Evolutionary conservation across 1,140 invertebrate species (phyloP).

Genomic region (Drosophila teissieri): DNA sequence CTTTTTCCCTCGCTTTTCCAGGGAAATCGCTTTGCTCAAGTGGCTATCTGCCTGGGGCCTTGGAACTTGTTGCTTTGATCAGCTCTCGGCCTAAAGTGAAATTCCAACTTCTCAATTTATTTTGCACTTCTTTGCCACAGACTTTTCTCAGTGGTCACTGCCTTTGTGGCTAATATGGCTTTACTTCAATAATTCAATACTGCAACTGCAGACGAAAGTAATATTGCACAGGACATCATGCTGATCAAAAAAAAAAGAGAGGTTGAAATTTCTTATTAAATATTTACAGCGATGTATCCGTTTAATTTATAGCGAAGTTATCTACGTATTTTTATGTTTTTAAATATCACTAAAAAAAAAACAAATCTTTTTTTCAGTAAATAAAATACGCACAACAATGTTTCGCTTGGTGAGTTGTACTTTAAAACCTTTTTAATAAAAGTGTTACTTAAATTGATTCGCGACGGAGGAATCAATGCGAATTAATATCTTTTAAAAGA

Average conservation of each 20-base stretch:
- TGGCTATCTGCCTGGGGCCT: conserved; percentile 20
- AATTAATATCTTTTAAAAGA: not conserved
- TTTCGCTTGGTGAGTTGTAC: not conserved
- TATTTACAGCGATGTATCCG: not conserved
- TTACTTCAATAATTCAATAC: conserved; percentile 19
- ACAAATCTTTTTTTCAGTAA: not conserved
- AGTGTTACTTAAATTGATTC: too few relatives aligned
- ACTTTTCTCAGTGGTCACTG: not conserved
- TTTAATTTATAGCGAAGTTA: too few relatives aligned
- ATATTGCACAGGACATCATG: not conserved
- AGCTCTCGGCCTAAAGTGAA: conserved; percentile 18
- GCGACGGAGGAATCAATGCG: too few relatives aligned
- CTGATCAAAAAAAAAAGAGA: not conserved
- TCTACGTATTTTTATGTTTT: too few relatives aligned
- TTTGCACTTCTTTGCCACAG: conserved; percentile 16
- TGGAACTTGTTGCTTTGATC: conserved; percentile 52
- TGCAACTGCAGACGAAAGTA: conserved; percentile 17
- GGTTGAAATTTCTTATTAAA: not conserved
- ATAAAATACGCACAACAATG: not conserved
- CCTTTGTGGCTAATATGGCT: conserved; percentile 6
- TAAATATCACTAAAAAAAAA: too few relatives aligned
- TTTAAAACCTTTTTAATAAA: not conserved
- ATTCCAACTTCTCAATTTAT: conserved; percentile 20
- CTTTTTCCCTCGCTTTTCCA: conserved; percentile 17
- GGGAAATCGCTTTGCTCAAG: conserved; percentile 34